phyloP scores from a whole-genome alignment of 30 jellyfish, hydroid and myxozoan species.

The Aurelia aurita region DNA sequence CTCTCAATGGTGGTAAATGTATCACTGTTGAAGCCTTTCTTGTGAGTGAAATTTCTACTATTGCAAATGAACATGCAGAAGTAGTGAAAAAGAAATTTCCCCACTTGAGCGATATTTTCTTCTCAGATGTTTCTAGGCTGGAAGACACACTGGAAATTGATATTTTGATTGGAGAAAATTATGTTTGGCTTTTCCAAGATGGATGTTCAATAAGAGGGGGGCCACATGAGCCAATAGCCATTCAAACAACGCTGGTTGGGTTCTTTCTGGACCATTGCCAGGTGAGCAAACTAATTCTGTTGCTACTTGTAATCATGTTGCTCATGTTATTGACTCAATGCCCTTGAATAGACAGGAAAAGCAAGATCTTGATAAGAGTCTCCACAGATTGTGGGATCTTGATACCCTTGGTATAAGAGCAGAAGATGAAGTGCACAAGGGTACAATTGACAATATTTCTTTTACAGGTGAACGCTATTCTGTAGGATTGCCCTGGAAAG shows the following conservation, averaged over 20 bases:
- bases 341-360: too few species aligned
- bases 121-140: constrained; percentile 51
- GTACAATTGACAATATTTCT: too few species aligned
- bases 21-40: constrained; percentile 56
- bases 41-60: constrained; percentile 58
- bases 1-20: constrained; percentile 21
- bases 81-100: constrained; percentile 23
- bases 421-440: too few species aligned
- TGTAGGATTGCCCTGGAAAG: too few species aligned
- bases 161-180: constrained; percentile 25
- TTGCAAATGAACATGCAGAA: constrained; percentile 49
- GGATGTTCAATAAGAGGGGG: constrained; percentile 62
- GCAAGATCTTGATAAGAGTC: too few species aligned
- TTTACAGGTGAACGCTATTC: too few species aligned
- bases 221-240: constrained; percentile 67
- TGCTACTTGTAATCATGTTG: too few species aligned
- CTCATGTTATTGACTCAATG: too few species aligned
- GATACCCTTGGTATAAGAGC: too few species aligned
- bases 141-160: constrained; percentile 40
- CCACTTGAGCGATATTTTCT: constrained; percentile 8
- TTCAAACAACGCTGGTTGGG: constrained; percentile 62
- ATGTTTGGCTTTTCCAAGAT: constrained; percentile 31
- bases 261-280: constrained; percentile 37
- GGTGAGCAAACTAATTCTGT: too few species aligned
- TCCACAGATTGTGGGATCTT: too few species aligned